phyloP scores from a whole-genome alignment of 2,113 vertebrate species.

The Ardeotis arabs region DNA sequence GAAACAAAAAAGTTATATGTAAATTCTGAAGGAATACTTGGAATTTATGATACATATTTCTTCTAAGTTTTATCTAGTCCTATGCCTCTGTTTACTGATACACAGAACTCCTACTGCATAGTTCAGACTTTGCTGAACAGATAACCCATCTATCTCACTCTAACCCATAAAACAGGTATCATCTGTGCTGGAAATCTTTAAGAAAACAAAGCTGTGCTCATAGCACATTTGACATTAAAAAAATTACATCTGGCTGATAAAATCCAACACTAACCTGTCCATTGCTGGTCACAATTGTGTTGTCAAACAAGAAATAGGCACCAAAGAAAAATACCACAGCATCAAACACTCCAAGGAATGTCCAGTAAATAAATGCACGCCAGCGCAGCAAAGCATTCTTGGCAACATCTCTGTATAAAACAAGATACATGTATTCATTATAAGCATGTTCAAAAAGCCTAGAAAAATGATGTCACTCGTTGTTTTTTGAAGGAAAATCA shows the following conservation, averaged over 20 bases:
- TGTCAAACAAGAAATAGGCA: constrained; percentile 95
- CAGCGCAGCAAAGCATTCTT: constrained; percentile 93
- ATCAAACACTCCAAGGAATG: constrained; percentile 90
- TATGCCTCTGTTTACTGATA: background rate
- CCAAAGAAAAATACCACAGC: constrained; percentile 97
- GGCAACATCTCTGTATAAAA: constrained; percentile 85
- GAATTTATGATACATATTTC: background rate
- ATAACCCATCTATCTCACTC: background rate
- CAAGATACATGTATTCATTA: background rate
- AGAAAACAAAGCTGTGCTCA: background rate
- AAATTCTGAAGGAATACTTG: background rate
- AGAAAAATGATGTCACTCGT: background rate
- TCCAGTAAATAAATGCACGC: constrained; percentile 94
- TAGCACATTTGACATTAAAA: background rate
- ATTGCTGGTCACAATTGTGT: constrained; percentile 92
- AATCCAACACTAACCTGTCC: constrained; percentile 86
- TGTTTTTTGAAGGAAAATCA: background rate
- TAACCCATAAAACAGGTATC: background rate
- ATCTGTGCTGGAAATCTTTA: background rate
- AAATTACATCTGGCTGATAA: background rate
- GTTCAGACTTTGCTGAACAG: background rate
- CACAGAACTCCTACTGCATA: background rate
- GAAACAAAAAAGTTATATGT: background rate
- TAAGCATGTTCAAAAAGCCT: background rate
- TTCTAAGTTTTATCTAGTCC: background rate